Evolutionary conservation across 2,113 vertebrate species (phyloP).

Genomic region (Taurulus bubalis): DNA sequence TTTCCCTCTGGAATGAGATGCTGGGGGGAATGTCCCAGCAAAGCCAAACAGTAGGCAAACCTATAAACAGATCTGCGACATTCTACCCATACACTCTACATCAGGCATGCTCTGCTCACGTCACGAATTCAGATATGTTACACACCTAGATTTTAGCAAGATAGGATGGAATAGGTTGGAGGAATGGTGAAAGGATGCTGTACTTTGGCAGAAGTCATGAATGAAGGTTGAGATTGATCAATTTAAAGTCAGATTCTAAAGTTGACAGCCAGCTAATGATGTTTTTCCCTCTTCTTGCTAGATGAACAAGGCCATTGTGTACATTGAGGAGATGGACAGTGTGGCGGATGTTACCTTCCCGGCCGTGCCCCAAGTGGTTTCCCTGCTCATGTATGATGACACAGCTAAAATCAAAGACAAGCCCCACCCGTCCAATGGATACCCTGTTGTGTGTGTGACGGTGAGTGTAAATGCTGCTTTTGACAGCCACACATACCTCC

Average conservation of each 20-base stretch:
- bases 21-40: conserved; percentile 69
- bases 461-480: conserved; percentile 57
- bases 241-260: neutral
- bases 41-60: conserved; percentile 69
- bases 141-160: neutral
- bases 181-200: neutral
- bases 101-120: conserved; percentile 42
- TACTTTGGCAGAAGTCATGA: neutral
- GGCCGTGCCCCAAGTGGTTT: conserved; percentile 85
- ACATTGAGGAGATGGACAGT: conserved; percentile 88
- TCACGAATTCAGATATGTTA: conserved; percentile 8
- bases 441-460: conserved; percentile 86
- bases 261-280: neutral
- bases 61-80: conserved; percentile 78
- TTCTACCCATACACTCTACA: conserved; percentile 60
- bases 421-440: conserved; percentile 81
- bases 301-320: conserved; percentile 88
- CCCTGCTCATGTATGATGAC: conserved; percentile 84
- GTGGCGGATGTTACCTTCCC: conserved; percentile 87
- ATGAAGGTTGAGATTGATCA: neutral
- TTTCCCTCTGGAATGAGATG: conserved; percentile 76
- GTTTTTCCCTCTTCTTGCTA: conserved; percentile 38
- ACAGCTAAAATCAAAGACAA: conserved; percentile 79
- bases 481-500: neutral
- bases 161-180: neutral